These are phyloP conservation scores for Eristalis intricaria DNA, from an alignment of 2,888 invertebrate genomes.

Conservation along the genomic window DNA sequence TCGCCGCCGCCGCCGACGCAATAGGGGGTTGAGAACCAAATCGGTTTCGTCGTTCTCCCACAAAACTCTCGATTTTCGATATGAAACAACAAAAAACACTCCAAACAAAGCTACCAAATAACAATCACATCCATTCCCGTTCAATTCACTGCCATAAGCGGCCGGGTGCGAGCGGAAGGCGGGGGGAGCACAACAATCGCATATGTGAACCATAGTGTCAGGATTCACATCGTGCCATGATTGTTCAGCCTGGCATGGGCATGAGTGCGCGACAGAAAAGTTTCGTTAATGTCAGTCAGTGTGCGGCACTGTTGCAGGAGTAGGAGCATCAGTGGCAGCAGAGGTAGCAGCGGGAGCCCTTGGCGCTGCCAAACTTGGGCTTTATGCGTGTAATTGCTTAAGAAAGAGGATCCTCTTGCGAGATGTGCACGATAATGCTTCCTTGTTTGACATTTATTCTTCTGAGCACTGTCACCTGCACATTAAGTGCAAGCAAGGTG, in stretches of 20 bases:
- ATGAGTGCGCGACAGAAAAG: background rate
- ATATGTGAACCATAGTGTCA: conserved; percentile 1
- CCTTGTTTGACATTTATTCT: conserved; percentile 35
- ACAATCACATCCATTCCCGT: conserved; percentile 31
- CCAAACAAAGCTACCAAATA: conserved; percentile 29
- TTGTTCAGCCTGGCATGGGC: conserved; percentile 17
- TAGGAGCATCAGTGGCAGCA: background rate
- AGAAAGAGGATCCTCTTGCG: conserved; percentile 19
- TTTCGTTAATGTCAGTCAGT: background rate
- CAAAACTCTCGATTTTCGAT: conserved; percentile 52
- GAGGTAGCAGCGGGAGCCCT: background rate
- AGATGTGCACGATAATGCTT: conserved; percentile 8
- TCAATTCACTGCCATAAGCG: conserved; percentile 39
- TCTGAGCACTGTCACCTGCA: conserved; percentile 35
- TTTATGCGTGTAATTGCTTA: conserved; percentile 41
- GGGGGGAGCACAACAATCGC: background rate
- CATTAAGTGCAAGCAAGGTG: conserved; percentile 19
- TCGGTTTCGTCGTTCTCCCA: conserved; percentile 18
- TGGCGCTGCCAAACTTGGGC: conserved; percentile 27
- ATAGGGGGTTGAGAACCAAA: conserved; percentile 43
- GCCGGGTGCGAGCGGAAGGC: background rate
- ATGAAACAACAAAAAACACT: background rate
- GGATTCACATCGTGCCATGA: background rate
- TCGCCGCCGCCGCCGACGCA: background rate
- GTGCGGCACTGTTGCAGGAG: background rate